Base-by-base conservation (phyloP, 2,113 vertebrate species). In the Clarias magur region DNA sequence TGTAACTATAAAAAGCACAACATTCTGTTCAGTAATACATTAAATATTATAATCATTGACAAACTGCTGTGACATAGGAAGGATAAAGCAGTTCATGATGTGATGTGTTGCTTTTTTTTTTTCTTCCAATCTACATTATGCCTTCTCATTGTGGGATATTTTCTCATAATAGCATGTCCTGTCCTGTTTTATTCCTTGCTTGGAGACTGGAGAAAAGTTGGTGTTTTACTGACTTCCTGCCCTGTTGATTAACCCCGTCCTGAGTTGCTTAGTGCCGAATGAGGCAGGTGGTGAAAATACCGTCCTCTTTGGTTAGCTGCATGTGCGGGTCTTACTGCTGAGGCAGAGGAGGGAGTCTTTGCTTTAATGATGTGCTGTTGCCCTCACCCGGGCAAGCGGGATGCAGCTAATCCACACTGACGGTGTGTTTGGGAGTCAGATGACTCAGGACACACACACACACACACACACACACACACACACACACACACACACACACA, bases 341-440 rank as follows among this genome's bases (percentile, higher is more conserved):
- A 30, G 25, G 75, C 72, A 38, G 81, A 86, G 42, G 84, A 85
- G 81, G 80, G 82, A 73, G 82, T 88, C 65, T 88, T 87, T 79
- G 84, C 86, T 85, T 91, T 91, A 89, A 90, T 89, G 88, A 87
- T 91, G 86, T 89, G 89, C 88, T 88, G 88, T 88, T 89, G 88
- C 90, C 88, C 27, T 73, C 83, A 86, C 84, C 87, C 87, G 88
- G 63, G 7, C 88, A 89, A 85, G 89, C 83, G 42, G 80, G 85
- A 82, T 76, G 90, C 84, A 86, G 88, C 88, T 93, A 92, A 94
- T 91, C 90, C 91, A 57, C 86, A 12, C 80, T 91, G 93, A 93
- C 92, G 92, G 89, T 78, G 84, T 86, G 92, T 89, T 90, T 87
- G 88, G 89, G 84, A 91, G 90, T 92, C 92, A 85, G 89, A 90